Evolutionary conservation across 2,888 invertebrate genomes (phyloP).

Genomic region (Bugula neritina): DNA sequence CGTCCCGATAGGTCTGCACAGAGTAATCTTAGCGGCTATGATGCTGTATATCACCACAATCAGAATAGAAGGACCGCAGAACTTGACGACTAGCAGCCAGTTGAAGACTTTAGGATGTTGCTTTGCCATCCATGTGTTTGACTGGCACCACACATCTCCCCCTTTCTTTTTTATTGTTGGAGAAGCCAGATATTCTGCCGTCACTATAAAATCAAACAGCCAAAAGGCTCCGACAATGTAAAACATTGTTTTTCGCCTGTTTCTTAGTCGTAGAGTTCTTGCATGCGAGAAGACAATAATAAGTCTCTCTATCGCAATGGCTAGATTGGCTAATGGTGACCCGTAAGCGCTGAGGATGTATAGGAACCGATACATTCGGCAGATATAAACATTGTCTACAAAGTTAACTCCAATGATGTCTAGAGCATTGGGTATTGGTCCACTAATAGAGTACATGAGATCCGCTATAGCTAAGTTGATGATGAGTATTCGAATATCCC

Average conservation of each 20-base stretch:
- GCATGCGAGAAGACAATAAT: conserved; percentile 9
- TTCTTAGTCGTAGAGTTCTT: conserved; percentile 7
- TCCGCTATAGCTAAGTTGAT: conserved; percentile 1
- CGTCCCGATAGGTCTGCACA: conserved; percentile 7
- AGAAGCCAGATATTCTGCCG: conserved; percentile 9
- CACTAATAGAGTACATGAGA: conserved; percentile 3
- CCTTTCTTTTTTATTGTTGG: neutral
- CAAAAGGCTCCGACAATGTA: neutral
- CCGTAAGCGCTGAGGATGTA: conserved; percentile 21
- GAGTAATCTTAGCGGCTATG: neutral
- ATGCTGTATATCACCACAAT: conserved; percentile 15
- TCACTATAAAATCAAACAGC: neutral
- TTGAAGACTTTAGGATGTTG: neutral
- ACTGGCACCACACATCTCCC: neutral
- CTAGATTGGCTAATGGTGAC: conserved; percentile 9
- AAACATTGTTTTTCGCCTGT: neutral
- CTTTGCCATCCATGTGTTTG: neutral
- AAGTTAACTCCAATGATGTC: neutral
- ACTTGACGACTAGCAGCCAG: conserved; percentile 19
- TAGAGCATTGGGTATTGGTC: conserved; percentile 8
- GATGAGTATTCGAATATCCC: conserved; percentile 16
- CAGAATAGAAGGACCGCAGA: conserved; percentile 13
- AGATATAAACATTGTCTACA: neutral
- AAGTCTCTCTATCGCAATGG: conserved; percentile 15
- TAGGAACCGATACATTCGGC: neutral